Conservation (phyloP, 1,140 invertebrate species). For the Drosophila willistoni region DNA sequence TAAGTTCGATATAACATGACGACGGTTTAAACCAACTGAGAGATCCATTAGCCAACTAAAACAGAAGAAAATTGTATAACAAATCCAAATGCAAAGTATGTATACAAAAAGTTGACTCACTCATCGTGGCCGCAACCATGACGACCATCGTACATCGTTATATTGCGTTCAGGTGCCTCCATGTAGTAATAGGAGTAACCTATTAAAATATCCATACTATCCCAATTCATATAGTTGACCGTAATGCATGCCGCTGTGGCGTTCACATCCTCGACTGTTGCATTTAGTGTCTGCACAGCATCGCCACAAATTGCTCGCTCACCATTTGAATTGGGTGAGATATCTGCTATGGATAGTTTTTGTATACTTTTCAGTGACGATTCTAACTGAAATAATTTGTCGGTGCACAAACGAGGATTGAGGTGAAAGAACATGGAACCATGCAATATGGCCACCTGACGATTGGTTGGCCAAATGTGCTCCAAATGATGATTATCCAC, state of each 20-base stretch:
- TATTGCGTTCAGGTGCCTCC: constrained; percentile 87
- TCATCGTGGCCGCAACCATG: constrained; percentile 91
- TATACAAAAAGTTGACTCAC: constrained; percentile 34
- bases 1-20: constrained; percentile 86
- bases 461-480: constrained; percentile 92
- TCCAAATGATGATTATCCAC: constrained; percentile 96
- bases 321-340: constrained; percentile 94
- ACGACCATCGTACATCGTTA: constrained; percentile 90
- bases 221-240: constrained; percentile 85
- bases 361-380: constrained; percentile 39
- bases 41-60: constrained; percentile 83
- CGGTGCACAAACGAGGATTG: constrained; percentile 95
- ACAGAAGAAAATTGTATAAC: not conserved
- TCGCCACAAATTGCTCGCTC: constrained; percentile 91
- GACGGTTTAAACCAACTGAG: constrained; percentile 52
- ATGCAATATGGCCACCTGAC: constrained; percentile 84
- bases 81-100: not conserved
- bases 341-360: constrained; percentile 88
- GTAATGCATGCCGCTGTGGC: constrained; percentile 85
- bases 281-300: constrained; percentile 25
- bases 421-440: constrained; percentile 94
- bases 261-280: constrained; percentile 59
- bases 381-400: constrained; percentile 87
- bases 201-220: constrained; percentile 88
- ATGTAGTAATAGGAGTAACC: constrained; percentile 91